Conservation (phyloP, 2,888 invertebrate species). For the Oligia latruncula region DNA sequence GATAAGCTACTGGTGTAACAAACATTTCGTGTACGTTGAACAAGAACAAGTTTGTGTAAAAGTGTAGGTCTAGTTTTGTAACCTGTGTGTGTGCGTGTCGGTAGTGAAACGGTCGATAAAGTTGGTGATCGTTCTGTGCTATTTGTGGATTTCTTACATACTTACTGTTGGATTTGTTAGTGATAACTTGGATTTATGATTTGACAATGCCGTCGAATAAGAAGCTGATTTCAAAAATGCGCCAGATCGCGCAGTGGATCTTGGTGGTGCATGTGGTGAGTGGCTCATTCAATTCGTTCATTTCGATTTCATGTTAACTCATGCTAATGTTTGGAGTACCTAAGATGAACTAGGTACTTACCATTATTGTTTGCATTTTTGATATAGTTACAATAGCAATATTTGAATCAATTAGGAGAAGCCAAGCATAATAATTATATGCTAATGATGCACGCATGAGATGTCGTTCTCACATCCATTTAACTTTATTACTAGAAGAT, state of each 20-base stretch:
- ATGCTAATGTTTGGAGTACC: slow-evolving; percentile 30
- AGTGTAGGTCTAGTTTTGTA: slow-evolving; percentile 85
- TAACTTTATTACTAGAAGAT: slow-evolving; percentile 29
- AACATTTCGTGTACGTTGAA: slow-evolving; percentile 75
- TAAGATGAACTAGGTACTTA: slow-evolving; percentile 42
- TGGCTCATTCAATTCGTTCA: slow-evolving; percentile 61
- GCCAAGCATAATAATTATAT: slow-evolving; percentile 31
- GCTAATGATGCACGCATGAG: slow-evolving; percentile 46
- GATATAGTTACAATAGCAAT: slow-evolving; percentile 5
- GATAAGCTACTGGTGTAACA: slow-evolving; percentile 76
- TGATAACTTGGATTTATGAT: slow-evolving; percentile 71
- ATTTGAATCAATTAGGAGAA: slow-evolving; percentile 14
- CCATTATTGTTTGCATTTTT: neutral
- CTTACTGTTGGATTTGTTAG: slow-evolving; percentile 71
- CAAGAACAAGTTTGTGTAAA: slow-evolving; percentile 86
- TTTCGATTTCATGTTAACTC: slow-evolving; percentile 37
- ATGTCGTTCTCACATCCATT: slow-evolving; percentile 22
- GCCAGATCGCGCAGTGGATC: slow-evolving; percentile 87
- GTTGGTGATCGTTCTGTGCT: slow-evolving; percentile 85
- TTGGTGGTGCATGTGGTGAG: slow-evolving; percentile 88
- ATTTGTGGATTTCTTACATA: slow-evolving; percentile 86
- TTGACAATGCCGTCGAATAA: slow-evolving; percentile 87
- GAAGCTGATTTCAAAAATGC: slow-evolving; percentile 86
- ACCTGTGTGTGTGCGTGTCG: slow-evolving; percentile 86
- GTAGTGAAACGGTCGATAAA: slow-evolving; percentile 88